Base-by-base conservation (phyloP, 2,113 vertebrate species). In the Syngnathus typhle region DNA sequence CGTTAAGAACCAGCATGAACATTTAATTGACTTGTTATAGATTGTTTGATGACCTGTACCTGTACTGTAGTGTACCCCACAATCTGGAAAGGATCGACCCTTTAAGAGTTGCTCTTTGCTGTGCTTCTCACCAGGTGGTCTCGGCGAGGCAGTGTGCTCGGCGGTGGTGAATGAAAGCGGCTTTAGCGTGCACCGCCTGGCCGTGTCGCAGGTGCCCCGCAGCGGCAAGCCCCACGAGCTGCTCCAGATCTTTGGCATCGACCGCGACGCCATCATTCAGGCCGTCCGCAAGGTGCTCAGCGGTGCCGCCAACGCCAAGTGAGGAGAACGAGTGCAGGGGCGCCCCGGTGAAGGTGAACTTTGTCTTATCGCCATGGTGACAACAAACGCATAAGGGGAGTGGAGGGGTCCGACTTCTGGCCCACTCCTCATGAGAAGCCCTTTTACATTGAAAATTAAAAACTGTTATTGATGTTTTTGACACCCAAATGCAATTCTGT, bases 61-160 rank as follows among this genome's bases (percentile, higher is more conserved):
- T 32, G 27, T 32, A 32, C 27, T 32, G 27, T 32, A 32, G 27
- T 32, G 27, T 32, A n/a, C n/a, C 27, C 27, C 27, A 32, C 27
- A 32, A 32, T 32, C 27, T 32, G 27, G 27, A 32, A 32, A 32
- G 3, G 27, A 32, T 32, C 27, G 3, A 32, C 27, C 4, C 13
- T 8, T 12, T 19, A 39, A 38, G 8, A 5, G 5, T 38, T 9
- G 0, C 1, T 41, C 0, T 41, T 61, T 21, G 36, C 15, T 60
- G n/a, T 37, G 18, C 6, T 55, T 19, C 37, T 64, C 51, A 66
- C 6, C 79, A 95, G 94, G 93, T 66, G 94, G 94, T 68, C 81
- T 94, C 1, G 93, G 94, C 0, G 94, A 95, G 80, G 93, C 93
- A 0, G 91, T 95, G 23, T 88, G 91, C 67, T 88, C 92, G 0